A percentile compares a stretch with the other conserved stretches of the same genome.
Conservation (phyloP, 2,888 invertebrate species). For the Eubasilissa splendida region DNA sequence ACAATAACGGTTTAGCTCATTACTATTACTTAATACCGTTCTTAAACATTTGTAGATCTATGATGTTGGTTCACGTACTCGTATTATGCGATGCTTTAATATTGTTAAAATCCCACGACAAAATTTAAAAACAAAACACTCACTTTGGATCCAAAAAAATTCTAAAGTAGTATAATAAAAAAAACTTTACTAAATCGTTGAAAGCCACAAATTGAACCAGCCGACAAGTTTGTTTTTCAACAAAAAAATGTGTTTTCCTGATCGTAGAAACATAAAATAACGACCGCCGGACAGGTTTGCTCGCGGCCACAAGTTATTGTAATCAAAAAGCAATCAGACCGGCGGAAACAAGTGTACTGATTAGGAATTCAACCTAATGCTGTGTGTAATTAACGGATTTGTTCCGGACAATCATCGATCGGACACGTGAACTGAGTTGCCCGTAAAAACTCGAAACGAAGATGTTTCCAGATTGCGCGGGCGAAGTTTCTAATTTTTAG, state of each 20-base stretch:
- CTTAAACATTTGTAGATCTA: too few species aligned
- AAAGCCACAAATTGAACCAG: constrained; percentile 7
- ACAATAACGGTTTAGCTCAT: too few species aligned
- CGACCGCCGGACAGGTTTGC: constrained; percentile 32
- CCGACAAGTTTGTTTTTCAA: constrained; percentile 3
- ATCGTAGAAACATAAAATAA: constrained; percentile 5
- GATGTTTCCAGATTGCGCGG: too few species aligned
- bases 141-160: too few species aligned
- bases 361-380: constrained; percentile 46
- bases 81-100: too few species aligned
- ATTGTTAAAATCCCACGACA: too few species aligned
- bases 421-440: background rate
- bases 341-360: constrained; percentile 32
- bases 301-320: constrained; percentile 23
- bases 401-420: constrained; percentile 40
- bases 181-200: too few species aligned
- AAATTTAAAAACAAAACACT: too few species aligned
- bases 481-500: too few species aligned
- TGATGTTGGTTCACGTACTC: too few species aligned
- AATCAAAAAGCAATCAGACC: constrained; percentile 51
- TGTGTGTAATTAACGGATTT: constrained; percentile 48
- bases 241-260: constrained; percentile 9
- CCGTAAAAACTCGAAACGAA: background rate
- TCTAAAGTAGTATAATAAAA: too few species aligned
- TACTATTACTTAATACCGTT: too few species aligned